phyloP scores from a whole-genome alignment of 2,888 invertebrate genomes.

The Ametastegia equiseti region DNA sequence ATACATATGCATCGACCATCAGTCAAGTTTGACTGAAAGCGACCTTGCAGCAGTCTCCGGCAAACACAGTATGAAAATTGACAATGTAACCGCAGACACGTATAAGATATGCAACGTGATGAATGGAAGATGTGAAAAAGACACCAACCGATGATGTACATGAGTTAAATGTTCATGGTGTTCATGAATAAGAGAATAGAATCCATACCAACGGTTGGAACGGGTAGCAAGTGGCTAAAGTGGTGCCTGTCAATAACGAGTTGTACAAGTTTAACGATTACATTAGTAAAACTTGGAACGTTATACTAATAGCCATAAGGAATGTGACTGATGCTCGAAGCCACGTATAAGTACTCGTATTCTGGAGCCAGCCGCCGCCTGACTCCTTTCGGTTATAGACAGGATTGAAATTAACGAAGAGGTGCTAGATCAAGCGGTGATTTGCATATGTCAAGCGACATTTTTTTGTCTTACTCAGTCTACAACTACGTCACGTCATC shows the following conservation, averaged over 20 bases:
- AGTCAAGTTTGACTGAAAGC: constrained; percentile 2
- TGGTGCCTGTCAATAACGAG: neutral
- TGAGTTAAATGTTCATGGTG: no score
- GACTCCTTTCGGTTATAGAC: neutral
- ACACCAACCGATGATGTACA: no score
- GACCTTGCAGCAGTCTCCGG: no score
- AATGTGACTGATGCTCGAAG: neutral
- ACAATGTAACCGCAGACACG: no score
- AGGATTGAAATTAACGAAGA: neutral
- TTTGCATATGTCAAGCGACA: neutral
- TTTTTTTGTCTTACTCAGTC: neutral
- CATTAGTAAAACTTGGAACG: neutral
- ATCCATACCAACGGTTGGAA: neutral
- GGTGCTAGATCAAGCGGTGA: neutral
- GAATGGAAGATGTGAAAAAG: neutral
- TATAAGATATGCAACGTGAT: no score
- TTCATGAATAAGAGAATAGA: no score
- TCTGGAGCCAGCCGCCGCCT: neutral
- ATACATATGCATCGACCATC: no score
- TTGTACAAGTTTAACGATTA: neutral
- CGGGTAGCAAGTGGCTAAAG: neutral
- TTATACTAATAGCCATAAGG: neutral
- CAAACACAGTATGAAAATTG: no score
- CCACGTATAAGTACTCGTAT: neutral
- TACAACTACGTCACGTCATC: neutral